A percentile compares a stretch with the other conserved stretches of the same genome.
Conservation (phyloP, 2,797 vertebrate genomes). For the Gallinago stenura region DNA sequence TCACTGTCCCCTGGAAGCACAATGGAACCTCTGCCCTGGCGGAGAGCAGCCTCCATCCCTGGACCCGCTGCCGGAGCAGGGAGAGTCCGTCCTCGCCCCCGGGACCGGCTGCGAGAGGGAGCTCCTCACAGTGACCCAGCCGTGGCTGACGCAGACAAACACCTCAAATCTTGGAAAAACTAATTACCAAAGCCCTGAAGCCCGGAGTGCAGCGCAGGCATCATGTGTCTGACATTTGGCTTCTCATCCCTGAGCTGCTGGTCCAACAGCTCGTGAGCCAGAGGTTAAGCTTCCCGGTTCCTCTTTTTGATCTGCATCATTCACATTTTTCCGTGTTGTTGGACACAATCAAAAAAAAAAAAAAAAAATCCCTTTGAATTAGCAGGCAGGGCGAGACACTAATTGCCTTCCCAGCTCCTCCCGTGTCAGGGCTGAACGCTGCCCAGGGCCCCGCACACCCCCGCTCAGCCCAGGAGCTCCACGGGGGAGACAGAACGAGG, state of each 20-base stretch:
- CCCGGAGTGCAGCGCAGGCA: neutral
- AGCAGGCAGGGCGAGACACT: neutral
- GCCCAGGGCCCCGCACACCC: neutral
- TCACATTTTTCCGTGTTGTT: neutral
- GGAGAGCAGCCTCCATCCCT: no score
- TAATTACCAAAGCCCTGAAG: neutral
- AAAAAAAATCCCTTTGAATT: neutral
- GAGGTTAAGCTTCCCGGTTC: neutral
- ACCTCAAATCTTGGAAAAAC: neutral
- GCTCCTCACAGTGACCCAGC: neutral
- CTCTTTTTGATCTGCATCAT: neutral
- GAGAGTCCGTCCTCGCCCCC: fast-evolving
- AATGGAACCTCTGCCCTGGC: neutral
- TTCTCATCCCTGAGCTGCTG: neutral
- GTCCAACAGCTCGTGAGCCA: slow-evolving; percentile 12
- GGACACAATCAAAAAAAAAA: neutral
- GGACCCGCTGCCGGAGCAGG: fast-evolving
- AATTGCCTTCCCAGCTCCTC: neutral
- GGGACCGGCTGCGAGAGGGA: fast-evolving
- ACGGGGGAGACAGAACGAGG: neutral
- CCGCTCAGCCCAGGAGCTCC: neutral
- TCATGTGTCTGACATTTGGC: neutral
- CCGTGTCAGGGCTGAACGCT: neutral
- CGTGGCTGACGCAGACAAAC: neutral
- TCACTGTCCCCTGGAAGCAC: no score